Evolutionary conservation across 2,113 vertebrate genomes (phyloP), one percentile per base, ranked within the genome.

Genomic region (Lonchura striata): DNA sequence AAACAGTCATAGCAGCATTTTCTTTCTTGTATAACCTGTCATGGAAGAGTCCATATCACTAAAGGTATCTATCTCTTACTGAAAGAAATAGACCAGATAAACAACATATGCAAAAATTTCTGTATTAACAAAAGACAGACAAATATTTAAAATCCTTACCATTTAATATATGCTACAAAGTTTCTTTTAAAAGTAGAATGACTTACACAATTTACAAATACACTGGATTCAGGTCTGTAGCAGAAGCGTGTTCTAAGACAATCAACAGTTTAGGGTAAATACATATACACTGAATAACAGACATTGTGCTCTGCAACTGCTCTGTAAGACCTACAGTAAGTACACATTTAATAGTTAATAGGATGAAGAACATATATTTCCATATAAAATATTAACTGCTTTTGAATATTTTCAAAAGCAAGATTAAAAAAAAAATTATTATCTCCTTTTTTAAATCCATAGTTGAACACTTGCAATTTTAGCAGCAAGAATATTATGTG

Each of bases 381-480:
- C 97, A 98, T 98, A 99, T 95, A 99, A 99, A 99, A 98, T 97
- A 97, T 92, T 97, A 93, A 98, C 96, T 96, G 96, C 86, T 96
- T 98, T 96, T 93, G 96, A 97, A 90, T 97, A 97, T 95, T 97
- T 96, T 95, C 97, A 95, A 97, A 98, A 96, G 83, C 95, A 95
- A 97, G 86, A 94, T 63, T 92, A 96, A 5, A 60, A 57, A 12
- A 78, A 80, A 95, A 82, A 74, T 74, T 52, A 86, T 74, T 59
- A 54, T 69, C 56, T 84, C 57, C 31, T 66, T 49, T 77, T 95
- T 96, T 96, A 82, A 97, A 97, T 92, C 39, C 97, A 96, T 95
- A 84, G 89, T 86, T 57, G 83, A 98, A 97, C 96, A 93, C 97
- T 98, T 97, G 97, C 94, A 97, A 96, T 94, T 96, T 98, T 97